phyloP scores from a whole-genome alignment of 64 coral and sea anemone genomes.

The Platygyra sinensis region DNA sequence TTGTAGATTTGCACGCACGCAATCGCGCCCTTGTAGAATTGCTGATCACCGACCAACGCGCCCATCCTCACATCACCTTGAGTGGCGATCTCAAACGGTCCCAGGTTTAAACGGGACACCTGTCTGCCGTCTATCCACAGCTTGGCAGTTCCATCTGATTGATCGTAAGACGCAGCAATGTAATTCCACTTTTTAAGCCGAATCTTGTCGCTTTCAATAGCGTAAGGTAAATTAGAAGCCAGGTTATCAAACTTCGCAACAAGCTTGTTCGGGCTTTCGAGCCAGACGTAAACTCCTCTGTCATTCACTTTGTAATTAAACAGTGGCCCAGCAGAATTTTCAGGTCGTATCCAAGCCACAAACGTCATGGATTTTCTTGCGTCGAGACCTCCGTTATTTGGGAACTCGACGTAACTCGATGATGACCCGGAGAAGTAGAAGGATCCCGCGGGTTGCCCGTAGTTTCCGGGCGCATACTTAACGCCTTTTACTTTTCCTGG shows the following conservation, averaged over 20 bases:
- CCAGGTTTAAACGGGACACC: not conserved
- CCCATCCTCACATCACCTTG: slow-evolving; percentile 15
- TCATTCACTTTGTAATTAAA: slow-evolving; percentile 16
- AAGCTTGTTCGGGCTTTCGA: not conserved
- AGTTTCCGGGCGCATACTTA: slow-evolving; percentile 35
- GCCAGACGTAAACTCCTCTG: slow-evolving; percentile 16
- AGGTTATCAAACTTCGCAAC: slow-evolving; percentile 9
- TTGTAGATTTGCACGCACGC: slow-evolving; percentile 24
- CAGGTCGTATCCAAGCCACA: slow-evolving; percentile 34
- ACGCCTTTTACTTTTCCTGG: slow-evolving; percentile 31
- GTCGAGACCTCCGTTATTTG: slow-evolving; percentile 23
- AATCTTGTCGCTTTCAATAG: slow-evolving; percentile 18
- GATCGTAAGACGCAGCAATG: slow-evolving; percentile 24
- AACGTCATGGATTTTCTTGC: slow-evolving; percentile 38
- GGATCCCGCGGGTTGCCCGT: slow-evolving; percentile 50
- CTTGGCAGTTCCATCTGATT: not conserved
- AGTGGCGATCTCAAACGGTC: slow-evolving; percentile 3
- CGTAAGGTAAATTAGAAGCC: not conserved
- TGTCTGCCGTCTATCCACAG: slow-evolving; percentile 25
- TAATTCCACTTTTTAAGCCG: slow-evolving; percentile 14
- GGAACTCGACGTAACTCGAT: slow-evolving; percentile 48
- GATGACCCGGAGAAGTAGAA: slow-evolving; percentile 53
- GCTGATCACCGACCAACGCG: not conserved
- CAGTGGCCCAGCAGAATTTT: slow-evolving; percentile 12
- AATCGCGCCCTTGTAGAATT: slow-evolving; percentile 22